Conservation (phyloP, 2,888 invertebrate genomes). For the Phlogophora meticulosa region DNA sequence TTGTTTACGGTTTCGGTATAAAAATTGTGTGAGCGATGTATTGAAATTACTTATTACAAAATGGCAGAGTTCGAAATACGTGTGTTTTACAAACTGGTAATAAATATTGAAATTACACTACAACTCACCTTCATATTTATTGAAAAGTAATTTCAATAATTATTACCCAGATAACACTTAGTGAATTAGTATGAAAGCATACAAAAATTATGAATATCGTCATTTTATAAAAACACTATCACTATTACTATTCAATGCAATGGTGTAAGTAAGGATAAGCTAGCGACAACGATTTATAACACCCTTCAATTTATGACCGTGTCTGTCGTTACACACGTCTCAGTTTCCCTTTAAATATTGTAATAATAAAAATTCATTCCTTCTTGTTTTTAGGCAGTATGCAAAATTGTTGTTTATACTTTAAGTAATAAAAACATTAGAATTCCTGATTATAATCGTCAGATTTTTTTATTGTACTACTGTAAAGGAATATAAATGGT, state of each 20-base stretch:
- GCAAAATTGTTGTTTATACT: slow-evolving; percentile 79
- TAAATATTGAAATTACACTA: slow-evolving; percentile 61
- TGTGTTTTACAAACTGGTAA: slow-evolving; percentile 44
- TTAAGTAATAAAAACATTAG: slow-evolving; percentile 63
- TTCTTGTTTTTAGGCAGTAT: slow-evolving; percentile 83
- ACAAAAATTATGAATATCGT: slow-evolving; percentile 54
- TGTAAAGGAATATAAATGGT: slow-evolving; percentile 77
- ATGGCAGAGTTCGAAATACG: slow-evolving; percentile 59
- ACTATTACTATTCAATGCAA: slow-evolving; percentile 50
- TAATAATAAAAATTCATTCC: slow-evolving; percentile 84
- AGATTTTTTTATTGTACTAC: slow-evolving; percentile 74
- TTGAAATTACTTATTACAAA: slow-evolving; percentile 44
- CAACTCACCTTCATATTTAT: slow-evolving; percentile 62
- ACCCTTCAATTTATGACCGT: slow-evolving; percentile 51
- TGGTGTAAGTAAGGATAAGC: slow-evolving; percentile 68
- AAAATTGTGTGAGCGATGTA: slow-evolving; percentile 64
- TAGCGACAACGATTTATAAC: slow-evolving; percentile 63
- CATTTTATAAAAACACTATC: slow-evolving; percentile 54
- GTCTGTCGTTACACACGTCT: slow-evolving; percentile 61
- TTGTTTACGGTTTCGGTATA: slow-evolving; percentile 68
- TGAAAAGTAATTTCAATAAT: slow-evolving; percentile 58
- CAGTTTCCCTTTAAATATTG: slow-evolving; percentile 75
- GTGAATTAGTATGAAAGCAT: slow-evolving; percentile 27
- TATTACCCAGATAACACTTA: slow-evolving; percentile 38
- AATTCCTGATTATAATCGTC: slow-evolving; percentile 67